These are phyloP conservation scores for Bathynomus jamesi DNA, from an alignment of 1,140 invertebrate species.

Conservation along the genomic window DNA sequence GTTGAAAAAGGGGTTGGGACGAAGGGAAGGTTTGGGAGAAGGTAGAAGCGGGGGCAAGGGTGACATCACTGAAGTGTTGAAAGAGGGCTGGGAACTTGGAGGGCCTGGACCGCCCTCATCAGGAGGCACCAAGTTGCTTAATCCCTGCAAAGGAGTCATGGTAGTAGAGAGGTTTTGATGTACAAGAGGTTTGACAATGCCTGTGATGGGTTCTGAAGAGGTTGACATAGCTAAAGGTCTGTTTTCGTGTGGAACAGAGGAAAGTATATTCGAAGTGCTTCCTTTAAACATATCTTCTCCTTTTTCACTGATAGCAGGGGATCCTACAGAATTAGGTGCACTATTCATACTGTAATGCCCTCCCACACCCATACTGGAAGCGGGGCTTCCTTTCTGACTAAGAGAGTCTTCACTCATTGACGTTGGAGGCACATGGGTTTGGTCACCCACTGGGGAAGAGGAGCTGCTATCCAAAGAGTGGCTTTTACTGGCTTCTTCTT, in stretches of 20 bases:
- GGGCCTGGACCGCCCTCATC: background rate
- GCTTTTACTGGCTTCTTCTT: slow-evolving; percentile 4
- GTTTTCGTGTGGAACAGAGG: background rate
- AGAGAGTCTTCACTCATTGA: background rate
- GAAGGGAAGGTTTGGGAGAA: background rate
- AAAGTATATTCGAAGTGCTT: background rate
- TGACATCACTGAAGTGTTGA: background rate
- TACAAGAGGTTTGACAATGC: slow-evolving; percentile 17
- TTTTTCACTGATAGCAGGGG: background rate
- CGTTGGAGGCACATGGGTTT: background rate
- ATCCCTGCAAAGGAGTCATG: slow-evolving; percentile 6
- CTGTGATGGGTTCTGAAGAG: slow-evolving; percentile 12
- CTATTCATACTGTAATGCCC: background rate
- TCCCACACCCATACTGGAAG: background rate
- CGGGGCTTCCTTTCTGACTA: background rate
- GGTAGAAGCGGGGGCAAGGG: background rate
- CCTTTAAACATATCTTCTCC: background rate
- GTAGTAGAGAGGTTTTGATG: slow-evolving; percentile 8
- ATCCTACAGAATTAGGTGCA: background rate
- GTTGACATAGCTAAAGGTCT: background rate
- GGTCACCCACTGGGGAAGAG: background rate
- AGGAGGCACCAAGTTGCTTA: slow-evolving; percentile 12
- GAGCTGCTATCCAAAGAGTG: background rate
- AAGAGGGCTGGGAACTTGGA: background rate
- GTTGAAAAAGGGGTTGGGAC: slow-evolving; percentile 13